Base-by-base conservation (phyloP, 2,888 invertebrate species). In the Pantelozetes paolii region DNA sequence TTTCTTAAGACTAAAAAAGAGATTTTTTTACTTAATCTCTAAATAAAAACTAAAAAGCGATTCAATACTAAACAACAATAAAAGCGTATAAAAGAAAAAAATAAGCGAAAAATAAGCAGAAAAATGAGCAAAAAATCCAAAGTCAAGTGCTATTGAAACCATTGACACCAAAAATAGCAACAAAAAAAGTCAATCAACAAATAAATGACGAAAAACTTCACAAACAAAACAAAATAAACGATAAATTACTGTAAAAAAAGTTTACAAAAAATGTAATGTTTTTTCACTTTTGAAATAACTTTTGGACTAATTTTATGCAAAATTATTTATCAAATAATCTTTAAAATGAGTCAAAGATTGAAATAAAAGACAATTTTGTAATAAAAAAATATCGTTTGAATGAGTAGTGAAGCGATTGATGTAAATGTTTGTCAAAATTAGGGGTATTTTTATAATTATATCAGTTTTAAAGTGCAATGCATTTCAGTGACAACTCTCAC, bases 331-430 rank as follows among this genome's bases (percentile, higher is more conserved):
- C 6, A 36, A 36, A 8, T 5, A 5, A 36, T 36, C 9, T 36
- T 36, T 36, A 9, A 36, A 36, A 36, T 36, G 36, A 8, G 5
- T 36, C 36, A 36, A 36, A 36, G 36, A 36, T 8, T 36, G 9
- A 36, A 36, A 8, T 36, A 8, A 36, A n/a, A n/a, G n/a, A 36
- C 9, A 36, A 36, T 36, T 36, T 36, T 36, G 6, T 8, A 36
- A 36, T 36, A 9, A 36, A 36, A 36, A 36, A 8, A 36, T 36
- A 62, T 18, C 18, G n/a, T 62, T 20, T 62, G 62, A 62, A 62
- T 62, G 62, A 62, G 62, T 62, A 62, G n/a, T 62, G 62, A 62
- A 62, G 30, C 62, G 32, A 62, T 26, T 62, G 9, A 62, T 45
- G 15, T 15, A 18, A 45, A 18, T 45, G 13, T 54, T 26, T 26